A percentile compares a stretch with the other conserved stretches of the same genome.
Evolutionary conservation across 2,888 invertebrate genomes (phyloP).

Genomic region (Ormyrus rosae): DNA sequence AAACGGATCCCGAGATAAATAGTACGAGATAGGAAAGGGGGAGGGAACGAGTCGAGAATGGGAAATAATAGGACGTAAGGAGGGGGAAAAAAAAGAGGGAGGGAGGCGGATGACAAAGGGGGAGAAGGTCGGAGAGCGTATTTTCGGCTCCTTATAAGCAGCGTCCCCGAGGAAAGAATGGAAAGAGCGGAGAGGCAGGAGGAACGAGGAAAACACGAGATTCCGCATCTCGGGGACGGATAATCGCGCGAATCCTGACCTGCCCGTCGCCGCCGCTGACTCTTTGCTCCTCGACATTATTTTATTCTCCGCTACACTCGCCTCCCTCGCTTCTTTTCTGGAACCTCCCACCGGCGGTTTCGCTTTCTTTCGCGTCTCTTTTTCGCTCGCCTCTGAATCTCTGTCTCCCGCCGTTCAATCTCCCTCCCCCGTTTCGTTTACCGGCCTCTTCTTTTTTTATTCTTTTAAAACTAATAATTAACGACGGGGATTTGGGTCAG

Average conservation of each 20-base stretch:
- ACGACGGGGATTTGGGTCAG: too few species aligned
- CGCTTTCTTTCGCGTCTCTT: neutral
- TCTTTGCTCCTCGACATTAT: neutral
- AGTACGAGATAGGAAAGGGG: slow-evolving; percentile 29
- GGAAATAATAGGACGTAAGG: slow-evolving; percentile 29
- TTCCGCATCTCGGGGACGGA: slow-evolving; percentile 29
- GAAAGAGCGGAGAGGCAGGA: slow-evolving; percentile 10
- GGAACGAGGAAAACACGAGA: slow-evolving; percentile 30
- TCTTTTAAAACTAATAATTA: too few species aligned
- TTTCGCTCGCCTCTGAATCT: neutral
- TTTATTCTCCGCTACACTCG: neutral
- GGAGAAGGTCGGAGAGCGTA: neutral
- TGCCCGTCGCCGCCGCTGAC: neutral
- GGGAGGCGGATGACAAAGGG: slow-evolving; percentile 1
- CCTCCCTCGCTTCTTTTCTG: neutral
- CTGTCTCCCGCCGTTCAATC: neutral
- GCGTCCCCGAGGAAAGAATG: neutral
- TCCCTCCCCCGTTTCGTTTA: neutral
- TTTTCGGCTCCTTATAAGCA: slow-evolving; percentile 13
- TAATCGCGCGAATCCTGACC: slow-evolving; percentile 36
- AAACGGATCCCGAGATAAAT: slow-evolving; percentile 40
- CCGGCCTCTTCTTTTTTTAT: neutral
- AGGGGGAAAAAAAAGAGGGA: slow-evolving; percentile 21
- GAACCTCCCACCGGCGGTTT: neutral
- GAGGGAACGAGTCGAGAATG: slow-evolving; percentile 45